Base-by-base conservation (phyloP, 2,888 invertebrate genomes). In the Suillia variegata region DNA sequence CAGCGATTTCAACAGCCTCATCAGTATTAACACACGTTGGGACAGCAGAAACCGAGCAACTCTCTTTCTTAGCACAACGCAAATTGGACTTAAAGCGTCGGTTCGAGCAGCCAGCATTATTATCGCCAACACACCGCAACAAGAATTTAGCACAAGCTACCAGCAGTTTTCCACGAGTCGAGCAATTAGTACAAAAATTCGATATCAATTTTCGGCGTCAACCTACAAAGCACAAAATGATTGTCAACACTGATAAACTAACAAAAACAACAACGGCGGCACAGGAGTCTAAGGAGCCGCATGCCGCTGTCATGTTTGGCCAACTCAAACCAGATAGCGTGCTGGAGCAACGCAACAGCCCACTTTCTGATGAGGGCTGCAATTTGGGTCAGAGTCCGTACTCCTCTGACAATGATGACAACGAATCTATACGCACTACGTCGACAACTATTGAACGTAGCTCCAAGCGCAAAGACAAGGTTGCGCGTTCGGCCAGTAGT, bases 291-390 rank as follows among this genome's bases (percentile, higher is more conserved):
- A n/a, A n/a, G n/a, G 21, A 60, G 3, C 63, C 55, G 6, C 62
- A 56, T n/a, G 55, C 60, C n/a, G 56, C 60, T 48, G 45, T 61
- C 31, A 60, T 64, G 38, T 8, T 50, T n/a, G 54, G 56, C 1
- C 20, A 58, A 3, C 49, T 62, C 1, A 70, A 75, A 56, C 53
- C 59, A 54, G 63, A 66, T 2, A 13, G 42, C 8, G n/a, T n/a
- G n/a, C 47, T 55, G 12, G 62, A 71, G 6, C 75, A 72, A 33
- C 67, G 74, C 17, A 65, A 65, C 34, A 75, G 74, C 63, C 75
- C 75, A 12, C 54, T 76, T 5, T 80, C 79, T 5, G 82, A 82
- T 58, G 82, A 82, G 62, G 82, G 81, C 31, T 82, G 79, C 64
- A 77, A 71, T 53, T 64, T 76, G 33, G 78, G 79, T 1, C 63